These are phyloP conservation scores for Melanophora roralis DNA, from an alignment of 2,888 invertebrate species.

Conservation along the genomic window DNA sequence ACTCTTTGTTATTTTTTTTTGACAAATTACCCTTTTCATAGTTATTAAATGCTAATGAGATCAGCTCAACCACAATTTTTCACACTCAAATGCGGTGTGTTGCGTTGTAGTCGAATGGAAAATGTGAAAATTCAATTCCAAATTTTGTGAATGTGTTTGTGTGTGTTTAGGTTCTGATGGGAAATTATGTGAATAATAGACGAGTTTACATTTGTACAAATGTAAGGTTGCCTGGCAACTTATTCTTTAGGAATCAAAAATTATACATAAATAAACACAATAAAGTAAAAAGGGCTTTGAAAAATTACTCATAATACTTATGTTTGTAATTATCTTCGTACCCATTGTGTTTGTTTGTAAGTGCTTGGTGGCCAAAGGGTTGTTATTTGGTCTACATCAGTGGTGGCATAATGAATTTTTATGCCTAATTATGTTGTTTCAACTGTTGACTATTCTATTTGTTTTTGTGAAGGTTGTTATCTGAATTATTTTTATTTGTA, in stretches of 20 bases:
- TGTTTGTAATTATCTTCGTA: too few species aligned
- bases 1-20: too few species aligned
- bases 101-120: not conserved
- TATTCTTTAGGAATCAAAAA: not conserved
- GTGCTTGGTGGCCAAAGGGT: not conserved
- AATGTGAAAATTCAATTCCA: not conserved
- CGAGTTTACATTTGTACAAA: conserved; percentile 29
- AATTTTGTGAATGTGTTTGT: not conserved
- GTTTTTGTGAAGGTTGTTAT: not conserved
- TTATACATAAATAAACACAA: not conserved
- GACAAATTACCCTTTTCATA: conserved; percentile 31
- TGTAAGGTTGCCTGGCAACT: not conserved
- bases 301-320: conserved; percentile 23
- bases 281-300: conserved; percentile 34
- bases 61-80: conserved; percentile 20
- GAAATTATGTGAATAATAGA: conserved; percentile 22
- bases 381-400: not conserved
- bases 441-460: not conserved
- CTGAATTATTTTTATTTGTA: not conserved
- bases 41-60: conserved; percentile 35
- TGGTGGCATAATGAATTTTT: conserved; percentile 25
- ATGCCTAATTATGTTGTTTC: conserved; percentile 39
- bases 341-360: not conserved
- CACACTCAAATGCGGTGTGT: not conserved
- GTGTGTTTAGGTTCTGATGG: conserved; percentile 14